Conservation (phyloP, 2,888 invertebrate species). For the Orchesellides sinensis region DNA sequence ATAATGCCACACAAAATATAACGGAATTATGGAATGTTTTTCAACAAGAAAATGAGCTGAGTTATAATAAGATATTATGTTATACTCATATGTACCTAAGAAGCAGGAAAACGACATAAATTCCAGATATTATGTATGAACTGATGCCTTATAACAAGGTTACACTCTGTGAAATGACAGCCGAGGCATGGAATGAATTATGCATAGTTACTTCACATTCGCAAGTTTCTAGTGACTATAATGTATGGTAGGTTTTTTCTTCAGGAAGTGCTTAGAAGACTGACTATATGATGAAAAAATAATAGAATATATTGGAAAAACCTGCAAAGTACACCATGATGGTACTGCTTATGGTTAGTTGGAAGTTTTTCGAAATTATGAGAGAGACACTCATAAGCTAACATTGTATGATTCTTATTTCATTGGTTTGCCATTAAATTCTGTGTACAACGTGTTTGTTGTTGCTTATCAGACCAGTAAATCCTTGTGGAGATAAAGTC, state of each 20-base stretch:
- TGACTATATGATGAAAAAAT: neutral
- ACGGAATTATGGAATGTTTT: constrained; percentile 15
- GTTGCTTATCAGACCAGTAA: neutral
- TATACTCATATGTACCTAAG: neutral
- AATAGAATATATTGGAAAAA: too few species aligned
- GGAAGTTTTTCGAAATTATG: neutral
- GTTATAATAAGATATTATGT: too few species aligned
- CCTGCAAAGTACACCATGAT: too few species aligned
- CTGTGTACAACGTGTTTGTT: constrained; percentile 16
- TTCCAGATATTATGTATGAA: neutral
- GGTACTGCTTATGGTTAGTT: neutral
- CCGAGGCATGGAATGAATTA: constrained; percentile 44
- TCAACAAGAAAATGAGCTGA: neutral
- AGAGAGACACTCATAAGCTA: constrained; percentile 1
- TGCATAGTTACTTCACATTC: constrained; percentile 15
- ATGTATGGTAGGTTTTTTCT: neutral
- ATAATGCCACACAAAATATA: too few species aligned
- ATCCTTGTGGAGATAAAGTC: neutral
- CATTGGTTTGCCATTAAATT: constrained; percentile 39
- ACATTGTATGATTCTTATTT: constrained; percentile 6
- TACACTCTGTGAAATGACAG: constrained; percentile 53
- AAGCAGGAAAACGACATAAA: constrained; percentile 10
- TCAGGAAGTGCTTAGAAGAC: neutral
- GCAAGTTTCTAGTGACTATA: neutral
- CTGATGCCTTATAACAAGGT: constrained; percentile 48